phyloP scores from a whole-genome alignment of 1,140 invertebrate species.

The Lasioglossum baleicum region DNA sequence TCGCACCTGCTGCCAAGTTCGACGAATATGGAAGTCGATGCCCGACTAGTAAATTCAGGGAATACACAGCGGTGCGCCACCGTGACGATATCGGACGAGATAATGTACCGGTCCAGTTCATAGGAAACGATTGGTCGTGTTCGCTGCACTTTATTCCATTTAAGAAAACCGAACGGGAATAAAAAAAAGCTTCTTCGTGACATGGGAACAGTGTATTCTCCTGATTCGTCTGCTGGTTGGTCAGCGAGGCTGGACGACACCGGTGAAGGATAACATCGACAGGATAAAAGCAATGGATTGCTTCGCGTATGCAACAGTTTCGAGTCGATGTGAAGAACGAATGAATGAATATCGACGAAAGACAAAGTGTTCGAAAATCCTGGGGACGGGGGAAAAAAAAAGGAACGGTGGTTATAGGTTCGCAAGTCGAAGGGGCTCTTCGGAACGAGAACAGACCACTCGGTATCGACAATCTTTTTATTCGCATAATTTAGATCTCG shows the following conservation, averaged over 20 bases:
- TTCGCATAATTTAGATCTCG: conserved; percentile 70
- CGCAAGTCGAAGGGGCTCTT: conserved; percentile 59
- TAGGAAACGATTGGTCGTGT: background rate
- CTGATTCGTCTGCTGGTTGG: background rate
- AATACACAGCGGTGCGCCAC: background rate
- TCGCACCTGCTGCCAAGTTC: background rate
- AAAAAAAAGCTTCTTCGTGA: background rate
- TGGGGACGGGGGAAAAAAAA: conserved; percentile 6
- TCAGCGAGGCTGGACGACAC: background rate
- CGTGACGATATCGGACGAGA: background rate
- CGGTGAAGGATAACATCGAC: background rate
- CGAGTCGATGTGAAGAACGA: too few relatives aligned
- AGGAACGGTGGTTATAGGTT: conserved; percentile 60
- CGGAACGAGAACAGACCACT: conserved; percentile 64
- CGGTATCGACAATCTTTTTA: conserved; percentile 74
- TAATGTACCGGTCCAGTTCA: background rate
- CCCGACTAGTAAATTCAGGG: background rate
- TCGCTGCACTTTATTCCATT: conserved; percentile 1
- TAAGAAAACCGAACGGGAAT: conserved; percentile 23
- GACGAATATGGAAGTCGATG: background rate
- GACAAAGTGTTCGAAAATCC: conserved; percentile 25
- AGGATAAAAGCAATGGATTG: background rate
- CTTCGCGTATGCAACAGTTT: background rate
- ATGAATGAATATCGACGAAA: background rate
- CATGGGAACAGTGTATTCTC: conserved; percentile 9